Evolutionary conservation across 23 tunicate species (phyloP), one percentile per base, ranked within the genome.

Genomic region (Halocynthia aurantium): DNA sequence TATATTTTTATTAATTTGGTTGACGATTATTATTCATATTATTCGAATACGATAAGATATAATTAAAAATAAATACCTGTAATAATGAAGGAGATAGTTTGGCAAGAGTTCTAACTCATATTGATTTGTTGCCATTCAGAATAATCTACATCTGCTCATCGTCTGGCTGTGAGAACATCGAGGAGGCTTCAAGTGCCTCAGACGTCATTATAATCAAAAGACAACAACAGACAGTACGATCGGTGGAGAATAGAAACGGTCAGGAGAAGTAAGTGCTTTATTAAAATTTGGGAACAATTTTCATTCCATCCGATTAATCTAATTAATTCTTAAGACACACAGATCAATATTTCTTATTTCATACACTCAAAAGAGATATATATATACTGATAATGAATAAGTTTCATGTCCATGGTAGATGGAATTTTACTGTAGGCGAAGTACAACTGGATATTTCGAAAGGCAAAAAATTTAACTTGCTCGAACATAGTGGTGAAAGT

Each of bases 341-440:
- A 52, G 54, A 52, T 7, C 62, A 6, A 52, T 7, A 8, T 7
- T 21, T 17, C 5, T 73, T 6, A 10, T 73, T 52, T 21, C 4
- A 50, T 54, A 20, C 13, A 68, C 17, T n/a, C 17, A 68, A 68
- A 68, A 0, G 2, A 68, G n/a, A n/a, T n/a, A n/a, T 17, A 68
- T 68, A 5, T 18, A 12, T n/a, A n/a, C 13, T n/a, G 44, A 17
- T 17, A 5, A 20, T 12, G 2, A 68, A 68, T n/a, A n/a, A 0
- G 13, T 2, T 68, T n/a, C 5, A 2, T 2, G 17, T 68, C 50
- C 22, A 64, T 17, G 19, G 2, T 52, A 86, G 91, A 52, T 92
- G 98, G 98, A 92, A 92, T 71, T 92, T 86, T 71, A 92, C 85
- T 60, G 98, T 92, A 8, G 88, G 98, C 19, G 92, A 92, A 74